Conservation (phyloP, 2,797 vertebrate species). For the Sciaenops ocellatus region DNA sequence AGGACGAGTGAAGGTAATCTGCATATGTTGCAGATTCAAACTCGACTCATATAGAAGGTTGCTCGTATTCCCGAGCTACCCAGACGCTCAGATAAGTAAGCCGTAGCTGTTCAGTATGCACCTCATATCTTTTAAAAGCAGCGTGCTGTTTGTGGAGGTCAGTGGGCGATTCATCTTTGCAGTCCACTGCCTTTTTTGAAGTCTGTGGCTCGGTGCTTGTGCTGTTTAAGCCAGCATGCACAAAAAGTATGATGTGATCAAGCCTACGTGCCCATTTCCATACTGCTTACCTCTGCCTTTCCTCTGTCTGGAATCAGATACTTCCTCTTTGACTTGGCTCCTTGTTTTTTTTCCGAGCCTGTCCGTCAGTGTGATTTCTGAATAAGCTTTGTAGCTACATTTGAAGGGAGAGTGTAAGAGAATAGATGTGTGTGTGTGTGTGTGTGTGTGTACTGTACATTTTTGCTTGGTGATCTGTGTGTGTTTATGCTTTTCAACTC, state of each 20-base stretch:
- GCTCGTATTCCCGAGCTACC: slow-evolving; percentile 6
- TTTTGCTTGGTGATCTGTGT: slow-evolving; percentile 14
- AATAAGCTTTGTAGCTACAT: not conserved
- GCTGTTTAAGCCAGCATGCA: not conserved
- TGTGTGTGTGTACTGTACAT: slow-evolving; percentile 4
- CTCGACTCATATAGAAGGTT: not conserved
- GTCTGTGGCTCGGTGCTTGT: slow-evolving; percentile 5
- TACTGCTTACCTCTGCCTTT: slow-evolving; percentile 34
- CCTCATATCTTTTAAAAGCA: slow-evolving; percentile 22
- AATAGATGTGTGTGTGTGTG: not conserved
- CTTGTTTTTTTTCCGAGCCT: slow-evolving; percentile 23
- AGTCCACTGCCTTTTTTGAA: slow-evolving; percentile 25
- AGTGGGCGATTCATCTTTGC: slow-evolving; percentile 2
- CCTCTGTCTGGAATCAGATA: slow-evolving; percentile 21
- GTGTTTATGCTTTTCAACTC: slow-evolving; percentile 15
- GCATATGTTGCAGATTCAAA: slow-evolving; percentile 6
- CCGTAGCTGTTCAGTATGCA: slow-evolving; percentile 18
- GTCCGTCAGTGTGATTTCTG: slow-evolving; percentile 25
- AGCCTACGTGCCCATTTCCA: slow-evolving; percentile 30
- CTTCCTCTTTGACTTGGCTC: slow-evolving; percentile 27
- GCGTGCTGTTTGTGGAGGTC: slow-evolving; percentile 43
- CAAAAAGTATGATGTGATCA: slow-evolving; percentile 4
- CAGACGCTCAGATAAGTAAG: slow-evolving; percentile 8
- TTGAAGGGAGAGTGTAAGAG: slow-evolving; percentile 11
- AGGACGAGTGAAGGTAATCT: slow-evolving; percentile 5